A percentile compares a stretch with the other conserved stretches of the same genome.
Conservation (phyloP, 2,888 invertebrate species). For the Cyaniris semiargus region DNA sequence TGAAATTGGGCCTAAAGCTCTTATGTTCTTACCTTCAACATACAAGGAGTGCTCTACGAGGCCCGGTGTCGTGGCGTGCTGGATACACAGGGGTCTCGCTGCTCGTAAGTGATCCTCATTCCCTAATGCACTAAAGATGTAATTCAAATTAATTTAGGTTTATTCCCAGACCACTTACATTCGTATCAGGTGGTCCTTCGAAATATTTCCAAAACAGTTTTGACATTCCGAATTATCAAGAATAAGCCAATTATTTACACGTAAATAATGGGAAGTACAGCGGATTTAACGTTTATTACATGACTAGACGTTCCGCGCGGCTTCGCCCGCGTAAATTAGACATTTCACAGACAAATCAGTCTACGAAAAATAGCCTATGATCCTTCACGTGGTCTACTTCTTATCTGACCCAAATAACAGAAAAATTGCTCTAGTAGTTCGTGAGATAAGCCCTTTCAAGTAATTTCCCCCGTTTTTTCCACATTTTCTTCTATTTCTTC, state of each 20-base stretch:
- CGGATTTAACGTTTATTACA: background rate
- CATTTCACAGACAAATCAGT: too few species aligned
- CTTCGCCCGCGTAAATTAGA: too few species aligned
- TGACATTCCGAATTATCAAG: background rate
- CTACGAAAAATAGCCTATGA: too few species aligned
- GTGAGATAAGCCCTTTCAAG: too few species aligned
- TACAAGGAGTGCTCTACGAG: slow-evolving; percentile 63
- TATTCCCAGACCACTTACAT: background rate
- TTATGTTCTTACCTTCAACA: slow-evolving; percentile 53
- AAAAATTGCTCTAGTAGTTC: too few species aligned
- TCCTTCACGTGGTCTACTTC: too few species aligned
- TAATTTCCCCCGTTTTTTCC: too few species aligned
- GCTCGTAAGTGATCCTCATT: slow-evolving; percentile 60
- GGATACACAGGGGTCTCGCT: slow-evolving; percentile 67
- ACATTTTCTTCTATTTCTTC: too few species aligned
- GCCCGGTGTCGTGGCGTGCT: slow-evolving; percentile 62
- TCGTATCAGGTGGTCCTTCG: background rate
- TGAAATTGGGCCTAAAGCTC: too few species aligned
- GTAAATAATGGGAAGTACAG: background rate
- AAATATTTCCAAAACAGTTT: background rate
- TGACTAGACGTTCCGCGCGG: too few species aligned
- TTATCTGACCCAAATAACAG: too few species aligned
- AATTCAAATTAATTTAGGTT: background rate
- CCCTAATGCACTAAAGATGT: slow-evolving; percentile 48
- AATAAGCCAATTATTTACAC: background rate